Conservation (phyloP, 2,888 invertebrate species). For the Plebejus anna region DNA sequence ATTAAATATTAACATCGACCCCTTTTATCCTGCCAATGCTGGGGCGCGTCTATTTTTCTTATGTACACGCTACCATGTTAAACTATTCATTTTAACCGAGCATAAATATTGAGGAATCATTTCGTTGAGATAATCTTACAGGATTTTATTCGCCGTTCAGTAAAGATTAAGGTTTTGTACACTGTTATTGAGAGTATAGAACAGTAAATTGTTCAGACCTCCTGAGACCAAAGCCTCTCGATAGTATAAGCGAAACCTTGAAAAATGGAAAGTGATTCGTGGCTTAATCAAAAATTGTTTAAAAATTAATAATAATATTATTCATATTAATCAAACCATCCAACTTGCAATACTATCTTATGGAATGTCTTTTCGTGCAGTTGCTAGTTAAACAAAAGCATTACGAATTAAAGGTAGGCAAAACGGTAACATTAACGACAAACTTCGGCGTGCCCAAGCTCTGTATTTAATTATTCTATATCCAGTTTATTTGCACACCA, state of each 20-base stretch:
- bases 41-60: constrained; percentile 18
- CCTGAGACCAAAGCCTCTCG: too few relatives aligned
- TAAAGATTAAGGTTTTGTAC: background rate
- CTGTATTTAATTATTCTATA: background rate
- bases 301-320: background rate
- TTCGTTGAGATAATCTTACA: background rate
- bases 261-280: background rate
- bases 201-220: too few relatives aligned
- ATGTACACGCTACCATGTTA: constrained; percentile 11
- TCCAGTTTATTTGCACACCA: background rate
- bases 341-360: background rate
- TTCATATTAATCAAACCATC: background rate
- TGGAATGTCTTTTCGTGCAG: background rate
- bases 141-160: background rate
- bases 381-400: too few relatives aligned
- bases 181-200: too few relatives aligned
- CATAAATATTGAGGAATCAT: constrained; percentile 12
- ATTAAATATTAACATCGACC: constrained; percentile 27
- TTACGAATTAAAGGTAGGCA: background rate
- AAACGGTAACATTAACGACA: background rate
- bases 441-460: background rate
- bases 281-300: background rate
- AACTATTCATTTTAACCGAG: constrained; percentile 22
- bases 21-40: constrained; percentile 22
- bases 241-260: too few relatives aligned